Conservation (phyloP, 2,113 vertebrate species). For the Arizona elegans region DNA sequence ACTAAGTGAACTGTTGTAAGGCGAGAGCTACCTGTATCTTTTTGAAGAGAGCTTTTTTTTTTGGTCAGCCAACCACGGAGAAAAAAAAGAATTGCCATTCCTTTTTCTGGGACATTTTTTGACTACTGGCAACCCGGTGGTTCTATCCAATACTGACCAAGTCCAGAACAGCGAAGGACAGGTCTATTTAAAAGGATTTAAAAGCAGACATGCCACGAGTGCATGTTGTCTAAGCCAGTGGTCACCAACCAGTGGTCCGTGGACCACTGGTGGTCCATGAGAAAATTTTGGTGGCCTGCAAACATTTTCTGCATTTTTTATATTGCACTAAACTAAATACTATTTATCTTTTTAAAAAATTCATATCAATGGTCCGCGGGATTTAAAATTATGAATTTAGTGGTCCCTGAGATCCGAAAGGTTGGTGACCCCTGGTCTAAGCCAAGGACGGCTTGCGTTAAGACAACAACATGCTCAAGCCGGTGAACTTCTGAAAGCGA, state of each 20-base stretch:
- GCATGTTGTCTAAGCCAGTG: background rate
- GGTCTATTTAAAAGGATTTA: background rate
- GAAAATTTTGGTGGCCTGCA: too few relatives aligned
- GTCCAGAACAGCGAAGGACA: background rate
- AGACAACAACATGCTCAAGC: background rate
- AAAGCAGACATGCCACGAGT: background rate
- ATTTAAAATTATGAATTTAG: too few relatives aligned
- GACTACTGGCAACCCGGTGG: background rate
- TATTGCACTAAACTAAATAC: too few relatives aligned
- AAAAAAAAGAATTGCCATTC: background rate
- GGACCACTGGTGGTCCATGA: too few relatives aligned
- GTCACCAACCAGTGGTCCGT: too few relatives aligned
- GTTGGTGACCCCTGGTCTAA: too few relatives aligned
- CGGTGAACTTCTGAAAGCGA: background rate
- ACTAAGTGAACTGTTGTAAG: too few relatives aligned
- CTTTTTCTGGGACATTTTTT: background rate
- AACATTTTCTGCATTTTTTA: too few relatives aligned
- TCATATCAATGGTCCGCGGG: too few relatives aligned
- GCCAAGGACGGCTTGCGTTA: background rate
- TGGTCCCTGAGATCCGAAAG: too few relatives aligned
- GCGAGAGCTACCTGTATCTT: background rate
- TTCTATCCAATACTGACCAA: background rate
- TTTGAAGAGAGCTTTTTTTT: background rate
- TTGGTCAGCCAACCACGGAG: background rate
- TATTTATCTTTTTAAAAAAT: too few relatives aligned